Evolutionary conservation across 2,888 invertebrate genomes (phyloP).

Genomic region (Athrips mouffetella): DNA sequence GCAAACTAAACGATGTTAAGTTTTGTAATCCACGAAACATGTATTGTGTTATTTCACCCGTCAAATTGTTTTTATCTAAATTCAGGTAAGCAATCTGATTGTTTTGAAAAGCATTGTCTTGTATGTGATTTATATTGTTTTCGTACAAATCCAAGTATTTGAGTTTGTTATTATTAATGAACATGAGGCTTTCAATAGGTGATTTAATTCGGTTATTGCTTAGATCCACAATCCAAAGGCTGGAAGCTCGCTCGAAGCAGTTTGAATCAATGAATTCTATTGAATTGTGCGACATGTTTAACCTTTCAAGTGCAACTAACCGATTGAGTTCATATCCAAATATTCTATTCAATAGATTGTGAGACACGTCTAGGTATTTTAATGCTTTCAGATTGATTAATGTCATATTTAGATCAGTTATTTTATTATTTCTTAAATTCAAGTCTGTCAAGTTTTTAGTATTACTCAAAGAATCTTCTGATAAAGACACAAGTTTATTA

Average conservation of each 20-base stretch:
- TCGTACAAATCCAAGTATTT: constrained; percentile 45
- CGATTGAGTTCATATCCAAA: constrained; percentile 49
- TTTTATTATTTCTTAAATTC: constrained; percentile 44
- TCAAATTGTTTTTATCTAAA: constrained; percentile 49
- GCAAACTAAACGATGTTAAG: constrained; percentile 41
- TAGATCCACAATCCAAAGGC: constrained; percentile 46
- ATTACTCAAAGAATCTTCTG: constrained; percentile 41
- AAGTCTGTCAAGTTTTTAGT: constrained; percentile 39
- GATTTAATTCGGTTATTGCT: constrained; percentile 50
- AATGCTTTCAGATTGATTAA: constrained; percentile 47
- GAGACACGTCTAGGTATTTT: constrained; percentile 43
- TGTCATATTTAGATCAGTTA: constrained; percentile 45
- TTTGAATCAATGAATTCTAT: constrained; percentile 48
- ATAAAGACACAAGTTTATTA: constrained; percentile 42
- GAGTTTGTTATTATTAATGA: constrained; percentile 45
- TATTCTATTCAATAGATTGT: constrained; percentile 43
- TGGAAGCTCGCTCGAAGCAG: constrained; percentile 48
- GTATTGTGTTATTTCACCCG: constrained; percentile 39
- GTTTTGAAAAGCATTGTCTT: constrained; percentile 47
- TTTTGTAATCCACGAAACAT: constrained; percentile 49
- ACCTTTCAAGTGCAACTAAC: constrained; percentile 36
- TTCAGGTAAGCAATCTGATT: constrained; percentile 43
- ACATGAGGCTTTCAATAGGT: constrained; percentile 45
- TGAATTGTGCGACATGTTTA: constrained; percentile 55
- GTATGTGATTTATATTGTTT: constrained; percentile 45